These are phyloP conservation scores for Lophotriccus pileatus DNA, from an alignment of 2,797 vertebrate genomes.

Conservation along the genomic window DNA sequence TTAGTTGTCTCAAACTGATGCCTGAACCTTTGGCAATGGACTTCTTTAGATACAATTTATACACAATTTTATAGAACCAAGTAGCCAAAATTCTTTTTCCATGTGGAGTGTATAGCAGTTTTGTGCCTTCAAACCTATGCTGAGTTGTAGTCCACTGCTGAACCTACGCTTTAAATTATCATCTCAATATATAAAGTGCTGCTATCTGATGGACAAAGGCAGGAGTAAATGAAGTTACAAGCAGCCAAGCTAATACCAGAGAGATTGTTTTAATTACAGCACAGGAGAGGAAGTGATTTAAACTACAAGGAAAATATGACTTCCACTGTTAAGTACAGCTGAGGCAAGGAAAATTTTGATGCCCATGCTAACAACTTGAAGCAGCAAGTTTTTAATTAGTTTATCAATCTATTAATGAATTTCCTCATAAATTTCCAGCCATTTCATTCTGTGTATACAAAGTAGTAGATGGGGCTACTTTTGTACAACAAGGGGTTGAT, in stretches of 20 bases:
- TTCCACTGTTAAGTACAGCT: rapidly evolving
- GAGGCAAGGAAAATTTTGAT: neutral
- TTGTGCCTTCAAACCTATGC: neutral
- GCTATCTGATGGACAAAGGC: neutral
- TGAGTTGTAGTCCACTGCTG: neutral
- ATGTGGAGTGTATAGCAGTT: neutral
- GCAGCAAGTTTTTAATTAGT: neutral
- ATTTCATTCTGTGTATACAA: neutral
- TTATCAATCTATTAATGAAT: neutral
- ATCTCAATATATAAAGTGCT: neutral
- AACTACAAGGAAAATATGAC: neutral
- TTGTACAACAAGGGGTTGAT: rapidly evolving
- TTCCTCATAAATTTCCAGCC: neutral
- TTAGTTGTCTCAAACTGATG: neutral
- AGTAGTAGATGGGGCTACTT: neutral
- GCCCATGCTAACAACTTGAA: neutral
- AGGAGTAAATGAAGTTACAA: neutral
- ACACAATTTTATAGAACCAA: neutral
- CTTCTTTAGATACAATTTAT: neutral
- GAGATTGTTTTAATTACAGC: neutral
- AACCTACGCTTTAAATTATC: neutral
- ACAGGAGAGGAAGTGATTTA: neutral
- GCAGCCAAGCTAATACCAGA: neutral
- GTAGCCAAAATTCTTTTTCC: neutral
- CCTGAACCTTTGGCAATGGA: neutral